A percentile compares a stretch with the other conserved stretches of the same genome.
Evolutionary conservation across 2,113 vertebrate genomes (phyloP).

Genomic region (Pyxicephalus adspersus): DNA sequence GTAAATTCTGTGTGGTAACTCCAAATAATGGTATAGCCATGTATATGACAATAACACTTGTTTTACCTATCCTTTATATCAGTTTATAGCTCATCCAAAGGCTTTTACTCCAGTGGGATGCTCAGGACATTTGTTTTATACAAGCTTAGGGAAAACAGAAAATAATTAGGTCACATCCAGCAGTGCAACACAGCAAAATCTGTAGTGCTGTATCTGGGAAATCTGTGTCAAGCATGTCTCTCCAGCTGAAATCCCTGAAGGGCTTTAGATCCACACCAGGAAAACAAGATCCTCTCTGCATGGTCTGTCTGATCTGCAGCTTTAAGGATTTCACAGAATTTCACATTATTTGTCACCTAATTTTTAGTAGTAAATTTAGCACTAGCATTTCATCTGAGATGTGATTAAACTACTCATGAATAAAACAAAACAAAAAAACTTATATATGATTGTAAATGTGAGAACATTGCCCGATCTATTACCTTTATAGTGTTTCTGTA

Average conservation of each 20-base stretch:
- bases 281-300: neutral
- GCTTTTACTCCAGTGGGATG: neutral
- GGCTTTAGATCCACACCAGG: neutral
- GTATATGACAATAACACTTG: too few relatives aligned
- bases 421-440: too few relatives aligned
- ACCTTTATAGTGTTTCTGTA: neutral
- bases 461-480: too few relatives aligned
- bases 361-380: neutral
- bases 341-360: slow-evolving; percentile 2
- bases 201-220: slow-evolving; percentile 14
- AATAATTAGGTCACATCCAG: slow-evolving; percentile 40
- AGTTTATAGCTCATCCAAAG: too few relatives aligned
- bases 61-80: too few relatives aligned
- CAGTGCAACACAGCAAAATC: neutral
- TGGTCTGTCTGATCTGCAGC: slow-evolving; percentile 14
- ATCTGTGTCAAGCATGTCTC: slow-evolving; percentile 39
- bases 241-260: slow-evolving; percentile 28
- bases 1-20: too few relatives aligned
- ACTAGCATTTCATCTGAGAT: too few relatives aligned
- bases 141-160: slow-evolving; percentile 7
- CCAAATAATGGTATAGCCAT: too few relatives aligned
- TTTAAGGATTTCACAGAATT: slow-evolving; percentile 14
- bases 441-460: too few relatives aligned
- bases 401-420: too few relatives aligned
- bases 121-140: neutral